Percentiles rank a stretch among this genome's conserved stretches.
These are phyloP conservation scores for Papilio glaucus DNA, from an alignment of 1,140 invertebrate genomes.

Conservation along the genomic window DNA sequence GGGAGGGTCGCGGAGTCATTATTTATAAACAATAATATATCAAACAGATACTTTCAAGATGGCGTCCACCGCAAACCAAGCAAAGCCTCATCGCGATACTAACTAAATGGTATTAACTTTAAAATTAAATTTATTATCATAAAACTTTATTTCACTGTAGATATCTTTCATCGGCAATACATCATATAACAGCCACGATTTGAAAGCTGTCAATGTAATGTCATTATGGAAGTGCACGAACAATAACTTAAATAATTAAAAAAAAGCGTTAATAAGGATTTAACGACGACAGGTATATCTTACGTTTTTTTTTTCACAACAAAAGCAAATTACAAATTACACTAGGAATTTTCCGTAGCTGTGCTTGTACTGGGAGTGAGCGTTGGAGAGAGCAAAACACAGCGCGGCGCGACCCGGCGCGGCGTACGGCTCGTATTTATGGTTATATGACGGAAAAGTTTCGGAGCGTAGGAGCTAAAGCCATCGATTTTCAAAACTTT, in stretches of 20 bases:
- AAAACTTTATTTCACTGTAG: constrained; percentile 31
- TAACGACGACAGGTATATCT: too few species aligned
- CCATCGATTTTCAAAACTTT: constrained; percentile 84
- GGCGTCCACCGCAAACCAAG: constrained; percentile 66
- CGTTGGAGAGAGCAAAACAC: constrained; percentile 69
- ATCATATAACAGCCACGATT: too few species aligned
- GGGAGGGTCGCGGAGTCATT: constrained; percentile 77
- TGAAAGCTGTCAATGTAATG: neutral
- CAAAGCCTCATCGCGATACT: constrained; percentile 51
- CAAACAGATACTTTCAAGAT: constrained; percentile 81
- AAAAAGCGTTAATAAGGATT: too few species aligned
- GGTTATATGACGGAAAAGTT: constrained; percentile 81
- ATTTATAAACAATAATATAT: constrained; percentile 84
- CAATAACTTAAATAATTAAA: neutral
- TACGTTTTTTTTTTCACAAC: constrained; percentile 30
- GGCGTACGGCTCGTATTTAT: constrained; percentile 70
- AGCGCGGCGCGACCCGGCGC: constrained; percentile 58
- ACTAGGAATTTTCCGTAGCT: constrained; percentile 55
- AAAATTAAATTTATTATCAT: constrained; percentile 28
- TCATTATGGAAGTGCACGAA: neutral
- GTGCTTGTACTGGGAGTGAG: constrained; percentile 50
- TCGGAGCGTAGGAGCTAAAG: constrained; percentile 79
- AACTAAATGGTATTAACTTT: neutral
- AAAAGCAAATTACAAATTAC: constrained; percentile 55
- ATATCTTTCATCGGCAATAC: neutral